Conservation (phyloP, 64 coral and sea anemone species). For the Stichodactyla mertensii region DNA sequence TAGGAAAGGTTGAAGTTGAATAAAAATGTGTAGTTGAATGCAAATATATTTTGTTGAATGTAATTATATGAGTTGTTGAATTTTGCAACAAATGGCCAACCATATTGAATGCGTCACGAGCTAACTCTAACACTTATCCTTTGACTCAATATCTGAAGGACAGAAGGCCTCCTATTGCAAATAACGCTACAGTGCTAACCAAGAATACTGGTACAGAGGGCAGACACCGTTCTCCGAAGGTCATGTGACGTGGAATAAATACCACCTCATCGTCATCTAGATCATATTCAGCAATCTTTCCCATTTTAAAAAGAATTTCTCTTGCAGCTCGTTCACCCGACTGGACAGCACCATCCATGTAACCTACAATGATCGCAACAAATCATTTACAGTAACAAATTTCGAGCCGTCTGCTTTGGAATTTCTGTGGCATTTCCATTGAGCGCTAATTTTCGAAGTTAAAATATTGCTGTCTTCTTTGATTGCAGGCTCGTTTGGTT, state of each 20-base stretch:
- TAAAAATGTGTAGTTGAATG: no score
- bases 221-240: conserved; percentile 53
- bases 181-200: conserved; percentile 8
- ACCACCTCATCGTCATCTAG: conserved; percentile 71
- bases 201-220: conserved; percentile 61
- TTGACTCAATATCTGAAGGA: neutral
- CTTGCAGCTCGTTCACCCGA: conserved; percentile 88
- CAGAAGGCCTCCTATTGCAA: conserved; percentile 16
- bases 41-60: no score
- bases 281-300: conserved; percentile 53
- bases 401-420: neutral
- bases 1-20: no score
- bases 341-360: conserved; percentile 90
- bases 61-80: no score
- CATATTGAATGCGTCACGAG: no score
- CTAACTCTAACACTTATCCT: no score
- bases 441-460: no score
- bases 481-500: no score
- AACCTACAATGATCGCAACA: conserved; percentile 34
- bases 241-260: conserved; percentile 43
- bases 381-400: neutral
- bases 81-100: no score
- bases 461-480: no score
- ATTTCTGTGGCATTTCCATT: neutral
- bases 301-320: conserved; percentile 66